Evolutionary conservation across 2,113 vertebrate genomes (phyloP).

Genomic region (Rattus rattus): DNA sequence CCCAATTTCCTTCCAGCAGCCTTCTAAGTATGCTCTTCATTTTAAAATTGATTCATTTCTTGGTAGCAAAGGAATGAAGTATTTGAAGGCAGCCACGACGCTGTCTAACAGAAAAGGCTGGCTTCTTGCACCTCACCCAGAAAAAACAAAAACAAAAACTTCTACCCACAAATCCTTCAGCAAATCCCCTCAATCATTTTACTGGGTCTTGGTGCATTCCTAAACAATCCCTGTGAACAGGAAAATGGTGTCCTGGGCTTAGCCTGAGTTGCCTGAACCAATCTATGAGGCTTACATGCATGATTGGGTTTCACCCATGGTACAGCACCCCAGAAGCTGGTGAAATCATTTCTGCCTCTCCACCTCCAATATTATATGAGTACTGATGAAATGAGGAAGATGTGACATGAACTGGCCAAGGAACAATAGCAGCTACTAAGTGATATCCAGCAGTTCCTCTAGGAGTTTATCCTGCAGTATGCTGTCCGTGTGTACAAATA

Average conservation of each 20-base stretch:
- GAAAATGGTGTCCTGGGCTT: neutral
- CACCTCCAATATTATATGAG: neutral
- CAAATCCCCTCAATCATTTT: neutral
- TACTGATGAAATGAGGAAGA: neutral
- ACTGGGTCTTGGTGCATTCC: neutral
- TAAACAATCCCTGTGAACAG: neutral
- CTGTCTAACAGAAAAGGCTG: neutral
- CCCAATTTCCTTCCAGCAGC: neutral
- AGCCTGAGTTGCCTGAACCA: neutral
- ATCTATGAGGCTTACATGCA: neutral
- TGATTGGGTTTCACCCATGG: neutral
- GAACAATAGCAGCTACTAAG: neutral
- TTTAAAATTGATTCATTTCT: neutral
- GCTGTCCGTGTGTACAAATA: neutral
- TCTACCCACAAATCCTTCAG: neutral
- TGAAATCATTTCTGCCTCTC: neutral
- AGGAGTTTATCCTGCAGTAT: neutral
- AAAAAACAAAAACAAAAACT: neutral
- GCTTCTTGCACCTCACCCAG: neutral
- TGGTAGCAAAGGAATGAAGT: neutral
- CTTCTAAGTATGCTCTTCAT: neutral
- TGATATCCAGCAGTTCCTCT: neutral
- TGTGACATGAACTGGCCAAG: neutral
- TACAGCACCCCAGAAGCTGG: neutral
- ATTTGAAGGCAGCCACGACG: neutral